phyloP scores from a whole-genome alignment of 2,888 invertebrate genomes.

The Melanchra persicariae region DNA sequence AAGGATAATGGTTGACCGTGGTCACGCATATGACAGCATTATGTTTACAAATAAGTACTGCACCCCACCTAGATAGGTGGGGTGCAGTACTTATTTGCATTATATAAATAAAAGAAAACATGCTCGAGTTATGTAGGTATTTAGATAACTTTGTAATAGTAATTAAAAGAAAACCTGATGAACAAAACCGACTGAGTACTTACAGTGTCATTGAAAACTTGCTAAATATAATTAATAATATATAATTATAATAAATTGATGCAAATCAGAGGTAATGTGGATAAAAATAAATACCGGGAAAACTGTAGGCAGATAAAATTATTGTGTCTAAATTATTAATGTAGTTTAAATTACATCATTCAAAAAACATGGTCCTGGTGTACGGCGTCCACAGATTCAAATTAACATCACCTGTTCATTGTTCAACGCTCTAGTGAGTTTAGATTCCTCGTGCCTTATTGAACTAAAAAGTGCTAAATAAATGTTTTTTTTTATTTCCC shows the following conservation, averaged over 20 bases:
- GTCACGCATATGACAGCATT: background rate
- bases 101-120: conserved; percentile 11
- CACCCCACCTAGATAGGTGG: too few species aligned
- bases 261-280: background rate
- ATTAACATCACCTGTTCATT: background rate
- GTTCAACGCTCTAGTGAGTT: conserved; percentile 13
- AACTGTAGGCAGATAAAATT: background rate
- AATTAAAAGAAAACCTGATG: conserved; percentile 1
- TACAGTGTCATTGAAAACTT: background rate
- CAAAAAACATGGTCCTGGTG: background rate
- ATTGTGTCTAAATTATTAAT: background rate
- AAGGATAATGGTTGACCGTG: conserved; percentile 21
- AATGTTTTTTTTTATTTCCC: background rate
- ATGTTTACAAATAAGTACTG: conserved; percentile 6
- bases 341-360: background rate
- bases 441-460: background rate
- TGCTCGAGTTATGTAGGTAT: background rate
- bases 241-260: too few species aligned
- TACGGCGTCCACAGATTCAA: background rate
- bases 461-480: background rate
- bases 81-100: background rate
- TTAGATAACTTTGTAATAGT: background rate
- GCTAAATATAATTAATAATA: conserved; percentile 16
- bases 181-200: background rate
- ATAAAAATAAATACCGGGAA: too few species aligned